phyloP scores from a whole-genome alignment of 2,113 vertebrate genomes.

The Anhinga rufa region DNA sequence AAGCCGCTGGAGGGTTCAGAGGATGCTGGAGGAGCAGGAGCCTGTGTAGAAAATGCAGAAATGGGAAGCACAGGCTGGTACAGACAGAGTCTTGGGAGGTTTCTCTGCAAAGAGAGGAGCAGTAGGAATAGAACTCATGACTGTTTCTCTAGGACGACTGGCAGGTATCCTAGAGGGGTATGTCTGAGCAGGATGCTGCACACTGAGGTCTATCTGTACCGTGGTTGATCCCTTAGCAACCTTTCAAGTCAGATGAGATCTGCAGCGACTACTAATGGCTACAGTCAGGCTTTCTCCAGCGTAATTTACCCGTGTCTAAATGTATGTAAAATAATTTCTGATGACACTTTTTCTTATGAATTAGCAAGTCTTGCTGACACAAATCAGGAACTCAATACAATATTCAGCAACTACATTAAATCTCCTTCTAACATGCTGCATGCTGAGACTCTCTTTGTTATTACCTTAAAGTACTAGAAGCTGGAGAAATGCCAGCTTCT shows the following conservation, averaged over 20 bases:
- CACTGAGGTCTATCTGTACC: neutral
- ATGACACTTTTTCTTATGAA: neutral
- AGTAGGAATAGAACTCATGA: neutral
- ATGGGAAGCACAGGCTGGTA: neutral
- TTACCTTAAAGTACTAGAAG: neutral
- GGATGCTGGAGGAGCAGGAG: neutral
- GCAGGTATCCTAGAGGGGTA: neutral
- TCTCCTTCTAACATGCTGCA: neutral
- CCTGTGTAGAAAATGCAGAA: neutral
- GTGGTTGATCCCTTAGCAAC: neutral
- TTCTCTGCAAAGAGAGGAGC: neutral
- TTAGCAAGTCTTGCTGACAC: slow-evolving; percentile 29
- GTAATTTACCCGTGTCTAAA: neutral
- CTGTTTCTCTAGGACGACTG: rapidly evolving
- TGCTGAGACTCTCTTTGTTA: neutral
- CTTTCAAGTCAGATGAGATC: neutral
- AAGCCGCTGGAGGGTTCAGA: neutral
- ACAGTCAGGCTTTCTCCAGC: neutral
- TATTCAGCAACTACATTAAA: slow-evolving; percentile 23
- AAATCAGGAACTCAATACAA: slow-evolving; percentile 1
- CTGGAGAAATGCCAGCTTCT: slow-evolving; percentile 34
- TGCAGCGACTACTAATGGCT: neutral
- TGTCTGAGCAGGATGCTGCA: neutral
- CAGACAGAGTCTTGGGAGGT: neutral
- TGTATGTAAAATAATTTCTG: neutral